phyloP scores from a whole-genome alignment of 2,113 vertebrate genomes.

The Trinectes maculatus region DNA sequence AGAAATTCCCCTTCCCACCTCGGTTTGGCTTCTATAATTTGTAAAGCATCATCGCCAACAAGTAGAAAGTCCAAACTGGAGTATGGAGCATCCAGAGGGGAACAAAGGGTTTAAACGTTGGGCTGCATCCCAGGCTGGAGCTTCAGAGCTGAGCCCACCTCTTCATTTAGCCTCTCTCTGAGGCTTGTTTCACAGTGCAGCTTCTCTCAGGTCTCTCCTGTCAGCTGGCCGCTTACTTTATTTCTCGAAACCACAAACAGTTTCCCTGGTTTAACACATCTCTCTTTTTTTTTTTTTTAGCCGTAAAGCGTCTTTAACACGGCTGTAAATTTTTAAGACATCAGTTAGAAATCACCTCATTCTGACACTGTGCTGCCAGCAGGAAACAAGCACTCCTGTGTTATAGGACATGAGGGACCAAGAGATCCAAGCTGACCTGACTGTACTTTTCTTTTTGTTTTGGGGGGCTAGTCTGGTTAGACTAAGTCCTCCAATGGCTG shows the following conservation, averaged over 20 bases:
- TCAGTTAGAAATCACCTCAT: constrained; percentile 27
- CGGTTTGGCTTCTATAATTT: constrained; percentile 11
- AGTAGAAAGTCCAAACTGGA: constrained; percentile 43
- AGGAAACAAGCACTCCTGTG: constrained; percentile 38
- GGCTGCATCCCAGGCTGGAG: constrained; percentile 4
- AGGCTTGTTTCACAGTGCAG: constrained; percentile 4
- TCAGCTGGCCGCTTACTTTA: not conserved
- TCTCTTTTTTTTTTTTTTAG: not conserved
- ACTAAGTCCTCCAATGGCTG: constrained; percentile 56
- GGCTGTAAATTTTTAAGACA: constrained; percentile 19
- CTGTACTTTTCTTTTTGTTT: too few relatives aligned
- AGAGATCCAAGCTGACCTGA: constrained; percentile 44
- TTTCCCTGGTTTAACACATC: not conserved
- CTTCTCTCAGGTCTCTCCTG: not conserved
- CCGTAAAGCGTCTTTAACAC: constrained; percentile 2
- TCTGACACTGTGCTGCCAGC: constrained; percentile 13
- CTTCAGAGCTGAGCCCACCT: constrained; percentile 31
- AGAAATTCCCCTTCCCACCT: constrained; percentile 36
- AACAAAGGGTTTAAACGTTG: constrained; percentile 15
- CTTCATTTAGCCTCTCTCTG: constrained; percentile 21
- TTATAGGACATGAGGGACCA: constrained; percentile 10
- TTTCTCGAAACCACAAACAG: not conserved
- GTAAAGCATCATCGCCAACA: constrained; percentile 19
- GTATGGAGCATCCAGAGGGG: constrained; percentile 12
- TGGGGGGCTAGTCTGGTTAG: constrained; percentile 29